Conservation (phyloP, 2,113 vertebrate genomes). For the Callipepla squamata region DNA sequence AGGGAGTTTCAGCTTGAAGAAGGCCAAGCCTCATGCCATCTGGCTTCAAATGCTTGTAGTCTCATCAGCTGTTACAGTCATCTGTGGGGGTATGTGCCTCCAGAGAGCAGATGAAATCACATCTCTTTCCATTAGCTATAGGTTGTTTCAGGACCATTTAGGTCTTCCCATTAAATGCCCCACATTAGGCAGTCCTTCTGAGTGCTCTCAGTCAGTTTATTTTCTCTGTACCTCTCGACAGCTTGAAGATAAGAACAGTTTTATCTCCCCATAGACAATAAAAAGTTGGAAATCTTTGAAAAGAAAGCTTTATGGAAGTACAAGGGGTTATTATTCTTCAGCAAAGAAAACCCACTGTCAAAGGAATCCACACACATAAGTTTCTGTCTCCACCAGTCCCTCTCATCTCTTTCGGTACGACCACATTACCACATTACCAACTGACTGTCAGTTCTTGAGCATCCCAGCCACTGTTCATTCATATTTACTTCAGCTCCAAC, state of each 20-base stretch:
- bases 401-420: background rate
- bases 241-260: background rate
- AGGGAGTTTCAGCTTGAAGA: background rate
- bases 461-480: slow-evolving; percentile 22
- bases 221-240: background rate
- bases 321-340: background rate
- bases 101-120: background rate
- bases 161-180: background rate
- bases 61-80: background rate
- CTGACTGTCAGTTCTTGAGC: background rate
- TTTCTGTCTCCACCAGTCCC: background rate
- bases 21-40: background rate
- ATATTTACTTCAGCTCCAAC: slow-evolving; percentile 19
- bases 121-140: background rate
- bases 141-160: background rate
- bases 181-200: background rate
- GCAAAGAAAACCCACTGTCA: background rate
- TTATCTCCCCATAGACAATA: background rate
- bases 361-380: background rate
- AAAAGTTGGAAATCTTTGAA: background rate
- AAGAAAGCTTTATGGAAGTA: background rate
- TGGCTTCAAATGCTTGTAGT: background rate
- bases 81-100: background rate
- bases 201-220: background rate
- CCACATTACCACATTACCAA: background rate